phyloP scores from a whole-genome alignment of 1,140 invertebrate genomes.

The Drosophila persimilis region DNA sequence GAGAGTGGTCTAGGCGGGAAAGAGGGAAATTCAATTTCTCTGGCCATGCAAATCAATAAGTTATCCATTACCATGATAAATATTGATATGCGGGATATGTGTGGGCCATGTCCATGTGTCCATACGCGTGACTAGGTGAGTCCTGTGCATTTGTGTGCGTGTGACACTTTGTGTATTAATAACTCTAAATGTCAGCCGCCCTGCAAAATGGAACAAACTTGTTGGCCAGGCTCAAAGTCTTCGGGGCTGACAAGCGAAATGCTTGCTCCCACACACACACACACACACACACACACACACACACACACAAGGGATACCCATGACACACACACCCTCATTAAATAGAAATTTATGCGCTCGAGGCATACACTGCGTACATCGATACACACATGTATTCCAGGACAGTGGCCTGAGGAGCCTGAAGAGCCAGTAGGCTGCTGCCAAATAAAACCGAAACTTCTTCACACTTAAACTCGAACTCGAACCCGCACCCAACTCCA shows the following conservation, averaged over 20 bases:
- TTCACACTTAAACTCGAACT: neutral
- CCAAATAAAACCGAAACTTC: conserved; percentile 21
- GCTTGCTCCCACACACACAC: conserved; percentile 24
- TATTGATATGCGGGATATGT: conserved; percentile 10
- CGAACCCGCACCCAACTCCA: too few relatives aligned
- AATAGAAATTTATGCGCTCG: conserved; percentile 35
- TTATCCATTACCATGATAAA: conserved; percentile 59
- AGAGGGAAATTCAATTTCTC: conserved; percentile 5
- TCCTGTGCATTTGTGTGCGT: conserved; percentile 2
- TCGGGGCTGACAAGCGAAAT: conserved; percentile 57
- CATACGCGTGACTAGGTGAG: conserved; percentile 3
- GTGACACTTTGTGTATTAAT: conserved; percentile 67
- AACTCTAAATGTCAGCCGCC: conserved; percentile 61
- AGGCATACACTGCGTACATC: neutral
- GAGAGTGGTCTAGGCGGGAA: neutral
- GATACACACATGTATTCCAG: conserved; percentile 2
- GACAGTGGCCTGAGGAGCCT: conserved; percentile 24
- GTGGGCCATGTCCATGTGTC: neutral
- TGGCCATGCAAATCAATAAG: conserved; percentile 53
- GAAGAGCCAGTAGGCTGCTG: conserved; percentile 3
- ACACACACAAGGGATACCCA: neutral
- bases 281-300: conserved; percentile 9
- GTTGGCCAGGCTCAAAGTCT: conserved; percentile 53
- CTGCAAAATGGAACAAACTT: conserved; percentile 64
- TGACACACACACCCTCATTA: conserved; percentile 28